Evolutionary conservation across 2,888 invertebrate genomes (phyloP).

Genomic region (Noctuana brunneofusca): DNA sequence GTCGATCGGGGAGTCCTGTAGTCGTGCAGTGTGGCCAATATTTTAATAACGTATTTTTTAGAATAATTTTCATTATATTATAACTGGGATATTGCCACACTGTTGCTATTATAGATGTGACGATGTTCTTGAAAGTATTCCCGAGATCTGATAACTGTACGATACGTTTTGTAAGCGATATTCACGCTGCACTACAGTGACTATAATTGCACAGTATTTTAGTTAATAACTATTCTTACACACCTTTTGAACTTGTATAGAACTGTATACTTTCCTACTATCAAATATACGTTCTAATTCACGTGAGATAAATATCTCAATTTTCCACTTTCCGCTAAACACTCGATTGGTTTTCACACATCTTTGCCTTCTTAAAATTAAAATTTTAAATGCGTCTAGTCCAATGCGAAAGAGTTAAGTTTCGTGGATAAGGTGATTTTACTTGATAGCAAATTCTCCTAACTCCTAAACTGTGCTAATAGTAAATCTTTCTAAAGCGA

Average conservation of each 20-base stretch:
- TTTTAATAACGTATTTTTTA: conserved; percentile 62
- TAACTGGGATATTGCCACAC: conserved; percentile 56
- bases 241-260: conserved; percentile 65
- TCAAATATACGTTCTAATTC: conserved; percentile 44
- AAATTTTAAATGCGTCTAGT: conserved; percentile 78
- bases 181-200: conserved; percentile 68
- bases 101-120: conserved; percentile 49
- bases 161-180: conserved; percentile 66
- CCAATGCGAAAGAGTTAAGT: conserved; percentile 80
- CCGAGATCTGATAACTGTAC: conserved; percentile 70
- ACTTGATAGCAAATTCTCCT: conserved; percentile 57
- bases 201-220: conserved; percentile 67
- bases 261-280: conserved; percentile 46
- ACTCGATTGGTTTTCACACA: conserved; percentile 75
- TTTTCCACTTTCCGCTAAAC: conserved; percentile 49
- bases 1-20: conserved; percentile 44
- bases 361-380: conserved; percentile 79
- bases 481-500: conserved; percentile 46
- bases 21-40: conserved; percentile 57
- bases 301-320: conserved; percentile 51
- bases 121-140: conserved; percentile 60
- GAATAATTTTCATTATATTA: conserved; percentile 62
- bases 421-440: conserved; percentile 70
- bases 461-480: conserved; percentile 57
- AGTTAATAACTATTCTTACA: conserved; percentile 64